Conservation (phyloP, 2,113 vertebrate species). For the Oophaga pumilio region DNA sequence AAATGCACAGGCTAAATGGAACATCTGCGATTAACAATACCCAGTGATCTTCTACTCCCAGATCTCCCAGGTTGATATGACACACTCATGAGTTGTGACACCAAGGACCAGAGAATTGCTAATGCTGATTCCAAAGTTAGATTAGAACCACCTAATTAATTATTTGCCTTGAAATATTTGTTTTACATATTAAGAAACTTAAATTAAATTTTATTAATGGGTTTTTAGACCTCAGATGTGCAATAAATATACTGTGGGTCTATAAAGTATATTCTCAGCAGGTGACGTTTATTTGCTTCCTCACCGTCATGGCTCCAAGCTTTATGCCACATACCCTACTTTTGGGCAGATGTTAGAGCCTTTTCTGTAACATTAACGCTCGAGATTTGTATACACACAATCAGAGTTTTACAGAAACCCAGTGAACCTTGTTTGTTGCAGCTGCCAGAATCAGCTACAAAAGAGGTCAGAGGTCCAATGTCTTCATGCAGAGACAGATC, state of each 20-base stretch:
- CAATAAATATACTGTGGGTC: background rate
- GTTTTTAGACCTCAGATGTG: background rate
- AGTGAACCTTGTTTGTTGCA: constrained; percentile 80
- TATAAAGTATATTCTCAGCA: background rate
- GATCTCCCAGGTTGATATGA: too few species aligned
- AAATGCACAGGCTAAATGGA: too few species aligned
- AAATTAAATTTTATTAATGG: too few species aligned
- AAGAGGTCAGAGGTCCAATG: constrained; percentile 79
- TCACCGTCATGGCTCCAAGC: constrained; percentile 60
- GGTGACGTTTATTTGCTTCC: background rate
- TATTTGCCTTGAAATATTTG: too few species aligned
- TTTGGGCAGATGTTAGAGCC: constrained; percentile 80
- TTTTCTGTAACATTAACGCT: constrained; percentile 77
- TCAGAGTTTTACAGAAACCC: constrained; percentile 81
- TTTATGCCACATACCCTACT: constrained; percentile 75
- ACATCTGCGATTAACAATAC: too few species aligned
- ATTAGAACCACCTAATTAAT: too few species aligned
- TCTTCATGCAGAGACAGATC: constrained; percentile 83
- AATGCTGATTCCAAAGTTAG: too few species aligned
- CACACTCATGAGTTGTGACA: too few species aligned
- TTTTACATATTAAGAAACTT: too few species aligned
- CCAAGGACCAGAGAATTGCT: too few species aligned
- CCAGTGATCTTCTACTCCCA: too few species aligned
- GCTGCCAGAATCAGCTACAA: constrained; percentile 78
- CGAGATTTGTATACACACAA: constrained; percentile 79